Evolutionary conservation across 2,797 vertebrate genomes (phyloP).

Genomic region (Jordanella pulchra): DNA sequence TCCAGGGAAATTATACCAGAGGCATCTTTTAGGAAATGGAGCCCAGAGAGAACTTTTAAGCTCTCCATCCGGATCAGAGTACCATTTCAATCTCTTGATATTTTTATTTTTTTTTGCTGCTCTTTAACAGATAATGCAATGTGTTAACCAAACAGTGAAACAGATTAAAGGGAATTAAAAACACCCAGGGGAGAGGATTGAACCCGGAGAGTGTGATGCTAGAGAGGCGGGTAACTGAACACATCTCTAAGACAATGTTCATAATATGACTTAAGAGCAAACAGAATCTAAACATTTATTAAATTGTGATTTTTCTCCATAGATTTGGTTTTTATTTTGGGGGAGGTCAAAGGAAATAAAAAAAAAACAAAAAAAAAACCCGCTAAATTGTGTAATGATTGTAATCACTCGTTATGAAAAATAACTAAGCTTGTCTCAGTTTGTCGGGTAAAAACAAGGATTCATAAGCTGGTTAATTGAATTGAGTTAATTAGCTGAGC

Average conservation of each 20-base stretch:
- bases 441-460: neutral
- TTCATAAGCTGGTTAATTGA: neutral
- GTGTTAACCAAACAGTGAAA: slow-evolving; percentile 9
- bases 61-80: slow-evolving; percentile 69
- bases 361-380: neutral
- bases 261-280: no score
- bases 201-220: neutral
- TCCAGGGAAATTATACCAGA: slow-evolving; percentile 80
- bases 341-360: no score
- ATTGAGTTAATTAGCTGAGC: neutral
- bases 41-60: slow-evolving; percentile 81
- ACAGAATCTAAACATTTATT: no score
- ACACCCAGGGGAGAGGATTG: slow-evolving; percentile 2
- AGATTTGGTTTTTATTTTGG: no score
- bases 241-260: neutral
- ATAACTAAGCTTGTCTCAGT: neutral
- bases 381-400: neutral
- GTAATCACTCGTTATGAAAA: neutral
- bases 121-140: slow-evolving; percentile 29
- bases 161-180: slow-evolving; percentile 11
- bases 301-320: neutral
- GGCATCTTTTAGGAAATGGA: slow-evolving; percentile 79
- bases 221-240: neutral
- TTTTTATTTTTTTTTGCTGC: slow-evolving; percentile 38
- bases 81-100: slow-evolving; percentile 40